Base-by-base conservation (phyloP, 2,113 vertebrate genomes). In the Sorex araneus region DNA sequence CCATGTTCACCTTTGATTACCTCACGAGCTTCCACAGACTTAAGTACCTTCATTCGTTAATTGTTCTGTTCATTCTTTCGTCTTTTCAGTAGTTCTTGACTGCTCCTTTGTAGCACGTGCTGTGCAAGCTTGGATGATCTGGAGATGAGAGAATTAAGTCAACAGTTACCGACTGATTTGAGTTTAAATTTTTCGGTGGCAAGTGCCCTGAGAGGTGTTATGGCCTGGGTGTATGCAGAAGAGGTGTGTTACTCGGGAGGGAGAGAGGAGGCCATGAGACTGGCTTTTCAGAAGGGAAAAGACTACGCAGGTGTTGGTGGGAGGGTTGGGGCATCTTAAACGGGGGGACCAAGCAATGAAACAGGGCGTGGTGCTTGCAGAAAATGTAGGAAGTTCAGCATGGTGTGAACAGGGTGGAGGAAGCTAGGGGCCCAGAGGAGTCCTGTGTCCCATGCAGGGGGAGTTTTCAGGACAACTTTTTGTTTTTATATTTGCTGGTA, bases 21-120 rank as follows among this genome's bases (percentile, higher is more conserved):
- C 70, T 90, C 95, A 95, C 96, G 75, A 92, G n/a, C 91, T 87
- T 64, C 92, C 87, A 90, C 71, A 88, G 95, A 83, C 85, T 92
- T 80, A 78, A 73, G 54, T 96, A 71, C 76, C 89, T 89, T 87
- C 36, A 28, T 86, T 54, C 71, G 67, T 93, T 83, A 8, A 74
- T 94, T 64, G 3, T 8, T 92, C 74, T 27, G 34, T 81, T 75
- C 90, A 85, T 94, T 78, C 90, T 86, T 92, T 83, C 45, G 30
- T 89, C 86, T 85, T 93, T 93, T 92, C 6, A 60, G 16, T 47
- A 73, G 84, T 78, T 92, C 88, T 82, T 84, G 88, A 66, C 60
- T 73, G 36, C 85, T 69, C 60, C 45, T 77, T 4, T 73, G 13
- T 89, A 30, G 40, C 47, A 90, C 63, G 75, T 74, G 60, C 40